Evolutionary conservation across 2,888 invertebrate genomes (phyloP).

Genomic region (Holacanthella duospinosa): DNA sequence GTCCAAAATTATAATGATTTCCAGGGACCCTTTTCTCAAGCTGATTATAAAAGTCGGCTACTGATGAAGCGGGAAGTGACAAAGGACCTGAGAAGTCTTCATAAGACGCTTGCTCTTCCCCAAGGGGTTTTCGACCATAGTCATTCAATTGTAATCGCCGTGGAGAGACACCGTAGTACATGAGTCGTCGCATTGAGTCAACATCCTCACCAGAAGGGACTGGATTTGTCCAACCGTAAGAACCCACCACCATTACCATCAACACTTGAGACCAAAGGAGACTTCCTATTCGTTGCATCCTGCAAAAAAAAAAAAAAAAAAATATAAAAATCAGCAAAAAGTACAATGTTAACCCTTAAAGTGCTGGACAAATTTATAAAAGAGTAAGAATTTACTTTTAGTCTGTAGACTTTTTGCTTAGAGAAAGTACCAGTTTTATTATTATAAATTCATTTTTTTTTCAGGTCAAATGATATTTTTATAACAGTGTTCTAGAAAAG

Average conservation of each 20-base stretch:
- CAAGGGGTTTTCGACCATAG: conserved; percentile 33
- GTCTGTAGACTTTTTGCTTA: too few relatives aligned
- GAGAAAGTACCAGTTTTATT: too few relatives aligned
- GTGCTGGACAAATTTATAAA: not conserved
- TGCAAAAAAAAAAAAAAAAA: not conserved
- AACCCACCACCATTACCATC: conserved; percentile 26
- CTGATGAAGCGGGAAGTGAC: conserved; percentile 23
- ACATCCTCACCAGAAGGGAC: conserved; percentile 24
- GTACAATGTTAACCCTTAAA: not conserved
- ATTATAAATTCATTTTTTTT: not conserved
- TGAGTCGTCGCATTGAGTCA: conserved; percentile 27
- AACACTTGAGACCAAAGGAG: conserved; percentile 28
- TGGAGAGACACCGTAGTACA: conserved; percentile 21
- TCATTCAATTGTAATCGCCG: conserved; percentile 31
- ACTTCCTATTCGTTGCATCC: conserved; percentile 31
- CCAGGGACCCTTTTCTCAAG: conserved; percentile 18
- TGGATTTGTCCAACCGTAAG: conserved; percentile 32
- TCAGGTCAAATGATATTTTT: not conserved
- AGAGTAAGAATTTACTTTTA: not conserved
- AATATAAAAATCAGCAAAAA: not conserved
- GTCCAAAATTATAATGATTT: conserved; percentile 31
- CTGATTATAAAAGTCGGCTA: conserved; percentile 12
- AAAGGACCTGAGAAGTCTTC: conserved; percentile 28
- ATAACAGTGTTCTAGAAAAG: too few relatives aligned
- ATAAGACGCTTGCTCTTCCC: conserved; percentile 25